Conservation (phyloP, 2,113 vertebrate species). For the Geococcyx californianus region DNA sequence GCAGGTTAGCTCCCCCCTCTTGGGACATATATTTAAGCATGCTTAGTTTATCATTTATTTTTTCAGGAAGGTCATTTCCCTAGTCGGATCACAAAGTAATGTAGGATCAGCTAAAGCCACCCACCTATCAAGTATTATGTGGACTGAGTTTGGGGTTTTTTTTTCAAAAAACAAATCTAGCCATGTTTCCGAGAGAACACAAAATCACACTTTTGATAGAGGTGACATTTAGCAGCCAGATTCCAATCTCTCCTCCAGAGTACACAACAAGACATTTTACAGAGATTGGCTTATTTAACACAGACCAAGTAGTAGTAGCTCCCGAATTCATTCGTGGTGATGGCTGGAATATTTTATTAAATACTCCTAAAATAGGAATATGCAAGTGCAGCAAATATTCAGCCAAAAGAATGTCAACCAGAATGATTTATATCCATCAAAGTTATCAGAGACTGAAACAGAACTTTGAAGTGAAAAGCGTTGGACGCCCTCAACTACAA, state of each 20-base stretch:
- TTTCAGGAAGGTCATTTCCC: neutral
- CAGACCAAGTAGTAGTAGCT: neutral
- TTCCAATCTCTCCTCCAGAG: neutral
- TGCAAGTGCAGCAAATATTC: neutral
- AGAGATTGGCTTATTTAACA: neutral
- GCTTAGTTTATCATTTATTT: neutral
- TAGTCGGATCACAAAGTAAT: neutral
- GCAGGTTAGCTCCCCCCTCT: neutral
- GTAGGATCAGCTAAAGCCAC: neutral
- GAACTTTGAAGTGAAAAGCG: neutral
- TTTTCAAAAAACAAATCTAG: neutral
- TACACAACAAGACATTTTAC: neutral
- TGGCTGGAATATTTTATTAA: neutral
- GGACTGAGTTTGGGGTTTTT: neutral
- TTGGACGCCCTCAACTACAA: accelerated
- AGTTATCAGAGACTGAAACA: neutral
- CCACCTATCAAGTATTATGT: neutral
- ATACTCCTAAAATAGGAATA: neutral
- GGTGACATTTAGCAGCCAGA: neutral
- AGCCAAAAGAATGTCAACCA: neutral
- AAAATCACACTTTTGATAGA: neutral
- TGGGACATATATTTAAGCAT: neutral
- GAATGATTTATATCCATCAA: neutral
- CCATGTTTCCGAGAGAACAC: neutral
- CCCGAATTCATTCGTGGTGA: neutral